phyloP scores from a whole-genome alignment of 2,113 vertebrate genomes.

The Tricholaema leucomelas region DNA sequence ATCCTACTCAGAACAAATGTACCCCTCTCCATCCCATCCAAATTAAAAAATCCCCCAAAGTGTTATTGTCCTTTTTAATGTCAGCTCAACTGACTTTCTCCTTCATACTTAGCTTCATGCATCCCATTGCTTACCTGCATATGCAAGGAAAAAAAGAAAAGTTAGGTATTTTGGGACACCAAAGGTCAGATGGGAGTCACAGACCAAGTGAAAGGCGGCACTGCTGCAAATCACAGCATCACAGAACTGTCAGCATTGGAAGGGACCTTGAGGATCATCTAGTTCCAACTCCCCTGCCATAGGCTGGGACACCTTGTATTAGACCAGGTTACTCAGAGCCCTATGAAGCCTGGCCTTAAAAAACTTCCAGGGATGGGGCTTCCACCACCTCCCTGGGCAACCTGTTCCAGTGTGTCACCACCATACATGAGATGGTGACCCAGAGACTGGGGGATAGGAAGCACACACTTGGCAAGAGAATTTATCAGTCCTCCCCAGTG shows the following conservation, averaged over 20 bases:
- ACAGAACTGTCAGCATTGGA: too few species aligned
- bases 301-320: too few species aligned
- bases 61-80: background rate
- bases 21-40: background rate
- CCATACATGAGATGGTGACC: background rate
- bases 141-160: too few species aligned
- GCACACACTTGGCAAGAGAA: background rate
- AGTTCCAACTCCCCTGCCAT: too few species aligned
- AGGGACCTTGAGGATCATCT: too few species aligned
- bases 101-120: background rate
- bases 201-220: background rate
- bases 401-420: too few species aligned
- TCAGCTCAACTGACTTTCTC: background rate
- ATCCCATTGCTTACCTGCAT: background rate
- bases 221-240: too few species aligned
- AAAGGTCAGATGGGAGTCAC: background rate
- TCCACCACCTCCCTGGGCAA: too few species aligned
- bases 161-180: too few species aligned
- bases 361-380: too few species aligned
- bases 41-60: background rate
- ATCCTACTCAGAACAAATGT: background rate
- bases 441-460: background rate
- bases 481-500: background rate
- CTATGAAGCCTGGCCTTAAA: too few species aligned
- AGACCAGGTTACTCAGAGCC: too few species aligned